Conservation (phyloP, 2,113 vertebrate genomes). For the Actenoides hombroni region DNA sequence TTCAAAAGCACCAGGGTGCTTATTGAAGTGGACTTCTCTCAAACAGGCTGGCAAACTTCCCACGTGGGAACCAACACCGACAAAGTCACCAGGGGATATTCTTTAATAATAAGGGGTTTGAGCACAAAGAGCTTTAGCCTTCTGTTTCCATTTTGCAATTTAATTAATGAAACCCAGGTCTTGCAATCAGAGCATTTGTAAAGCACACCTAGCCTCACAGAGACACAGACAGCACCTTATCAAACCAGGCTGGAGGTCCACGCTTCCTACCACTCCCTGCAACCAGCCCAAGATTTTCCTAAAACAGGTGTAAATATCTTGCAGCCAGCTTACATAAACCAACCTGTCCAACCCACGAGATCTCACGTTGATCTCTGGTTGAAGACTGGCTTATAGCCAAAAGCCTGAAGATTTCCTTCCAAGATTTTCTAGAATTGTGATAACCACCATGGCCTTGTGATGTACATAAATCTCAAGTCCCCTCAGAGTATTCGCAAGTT, state of each 20-base stretch:
- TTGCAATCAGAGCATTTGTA: background rate
- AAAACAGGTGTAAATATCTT: background rate
- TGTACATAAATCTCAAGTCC: background rate
- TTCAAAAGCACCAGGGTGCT: background rate
- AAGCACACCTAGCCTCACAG: background rate
- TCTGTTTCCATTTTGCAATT: background rate
- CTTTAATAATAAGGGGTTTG: background rate
- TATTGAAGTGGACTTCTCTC: background rate
- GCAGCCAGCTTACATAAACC: background rate
- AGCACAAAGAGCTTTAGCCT: background rate
- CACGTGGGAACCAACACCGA: background rate
- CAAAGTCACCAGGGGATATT: background rate
- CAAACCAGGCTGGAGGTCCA: background rate
- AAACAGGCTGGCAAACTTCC: background rate
- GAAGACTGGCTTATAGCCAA: background rate
- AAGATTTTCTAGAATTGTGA: background rate
- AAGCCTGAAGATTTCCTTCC: background rate
- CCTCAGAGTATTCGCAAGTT: background rate
- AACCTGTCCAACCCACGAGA: background rate
- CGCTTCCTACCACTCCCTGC: background rate
- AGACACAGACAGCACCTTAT: accelerated
- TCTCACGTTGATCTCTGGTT: background rate
- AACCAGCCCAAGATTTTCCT: background rate
- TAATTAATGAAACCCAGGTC: background rate
- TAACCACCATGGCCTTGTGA: background rate